Evolutionary conservation across 2,888 invertebrate species (phyloP).

Genomic region (Eucera pruinosa): DNA sequence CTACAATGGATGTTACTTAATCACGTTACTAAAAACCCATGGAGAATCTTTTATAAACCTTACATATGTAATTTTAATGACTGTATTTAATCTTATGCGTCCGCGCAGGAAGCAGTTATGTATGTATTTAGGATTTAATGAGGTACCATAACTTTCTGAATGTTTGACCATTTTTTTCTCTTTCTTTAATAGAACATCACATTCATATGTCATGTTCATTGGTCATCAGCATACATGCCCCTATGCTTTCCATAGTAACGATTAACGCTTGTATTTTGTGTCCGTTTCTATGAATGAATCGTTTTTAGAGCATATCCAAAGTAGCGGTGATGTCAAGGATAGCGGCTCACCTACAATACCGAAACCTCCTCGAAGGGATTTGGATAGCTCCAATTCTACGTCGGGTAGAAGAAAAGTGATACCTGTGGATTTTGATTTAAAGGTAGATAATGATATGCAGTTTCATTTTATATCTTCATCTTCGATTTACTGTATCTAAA

Average conservation of each 20-base stretch:
- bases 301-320: conserved; percentile 68
- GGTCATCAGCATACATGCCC: conserved; percentile 37
- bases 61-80: conserved; percentile 19
- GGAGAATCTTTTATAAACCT: not conserved
- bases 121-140: conserved; percentile 54
- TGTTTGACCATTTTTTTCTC: not conserved
- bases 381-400: conserved; percentile 48
- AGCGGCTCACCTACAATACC: conserved; percentile 53
- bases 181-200: not conserved
- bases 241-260: conserved; percentile 6
- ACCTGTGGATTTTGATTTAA: conserved; percentile 81
- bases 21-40: no score
- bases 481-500: not conserved
- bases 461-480: not conserved
- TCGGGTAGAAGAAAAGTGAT: conserved; percentile 75
- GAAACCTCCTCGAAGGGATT: conserved; percentile 68
- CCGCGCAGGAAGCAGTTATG: conserved; percentile 33
- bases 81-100: conserved; percentile 21
- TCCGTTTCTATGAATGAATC: conserved; percentile 2
- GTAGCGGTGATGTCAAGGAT: conserved; percentile 53
- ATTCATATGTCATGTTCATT: conserved; percentile 45
- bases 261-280: not conserved
- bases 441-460: conserved; percentile 62
- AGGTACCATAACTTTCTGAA: conserved; percentile 46
- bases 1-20: not conserved